Conservation (phyloP, 2,113 vertebrate genomes). For the Oplegnathus fasciatus region DNA sequence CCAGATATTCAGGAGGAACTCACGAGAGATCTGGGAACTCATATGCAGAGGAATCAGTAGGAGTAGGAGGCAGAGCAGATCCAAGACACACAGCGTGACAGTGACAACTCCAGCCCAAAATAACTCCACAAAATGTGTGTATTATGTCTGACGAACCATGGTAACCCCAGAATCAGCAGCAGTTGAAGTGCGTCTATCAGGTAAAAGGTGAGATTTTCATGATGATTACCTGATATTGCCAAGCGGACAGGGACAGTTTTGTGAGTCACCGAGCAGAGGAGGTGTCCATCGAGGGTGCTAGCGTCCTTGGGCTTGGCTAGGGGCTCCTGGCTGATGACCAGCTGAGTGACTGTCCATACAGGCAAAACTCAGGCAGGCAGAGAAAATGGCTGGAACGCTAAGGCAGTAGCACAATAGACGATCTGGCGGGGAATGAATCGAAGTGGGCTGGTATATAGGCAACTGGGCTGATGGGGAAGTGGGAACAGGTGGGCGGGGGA, state of each 20-base stretch:
- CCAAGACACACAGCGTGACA: background rate
- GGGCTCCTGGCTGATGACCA: background rate
- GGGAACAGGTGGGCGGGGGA: background rate
- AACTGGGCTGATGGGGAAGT: background rate
- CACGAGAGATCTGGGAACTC: background rate
- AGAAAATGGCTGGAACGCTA: background rate
- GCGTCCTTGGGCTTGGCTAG: too few species aligned
- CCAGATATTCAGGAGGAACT: background rate
- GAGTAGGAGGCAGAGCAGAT: background rate
- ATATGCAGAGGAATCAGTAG: background rate
- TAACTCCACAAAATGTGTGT: background rate
- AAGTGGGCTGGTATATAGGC: background rate
- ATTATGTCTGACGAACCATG: background rate
- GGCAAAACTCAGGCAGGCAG: background rate
- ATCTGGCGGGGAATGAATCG: background rate
- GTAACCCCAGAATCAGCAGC: background rate
- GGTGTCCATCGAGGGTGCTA: background rate
- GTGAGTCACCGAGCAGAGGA: background rate
- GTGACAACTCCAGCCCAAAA: background rate
- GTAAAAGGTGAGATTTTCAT: background rate
- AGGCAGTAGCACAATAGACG: too few species aligned
- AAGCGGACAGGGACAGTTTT: background rate
- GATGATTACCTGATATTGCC: constrained; percentile 22
- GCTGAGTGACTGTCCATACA: background rate
- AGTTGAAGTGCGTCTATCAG: background rate